phyloP scores from a whole-genome alignment of 2,888 invertebrate species.

The Phyto melanocephala region DNA sequence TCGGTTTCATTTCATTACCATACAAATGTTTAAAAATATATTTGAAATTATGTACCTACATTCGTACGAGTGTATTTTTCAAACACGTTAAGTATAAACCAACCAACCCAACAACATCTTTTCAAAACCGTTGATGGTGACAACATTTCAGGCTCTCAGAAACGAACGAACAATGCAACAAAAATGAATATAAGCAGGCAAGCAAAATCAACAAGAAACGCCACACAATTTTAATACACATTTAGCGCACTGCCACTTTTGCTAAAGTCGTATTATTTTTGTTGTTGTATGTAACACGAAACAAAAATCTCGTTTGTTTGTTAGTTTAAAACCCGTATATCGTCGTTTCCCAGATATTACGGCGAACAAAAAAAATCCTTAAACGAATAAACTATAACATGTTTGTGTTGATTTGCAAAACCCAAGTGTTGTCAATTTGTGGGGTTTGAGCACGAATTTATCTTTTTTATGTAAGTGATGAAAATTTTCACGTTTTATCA shows the following conservation, averaged over 20 bases:
- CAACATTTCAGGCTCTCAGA: constrained; percentile 68
- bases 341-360: constrained; percentile 20
- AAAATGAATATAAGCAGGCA: constrained; percentile 38
- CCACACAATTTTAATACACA: constrained; percentile 10
- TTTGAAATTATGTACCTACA: not conserved
- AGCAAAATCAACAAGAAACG: constrained; percentile 41
- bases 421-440: constrained; percentile 11
- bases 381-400: constrained; percentile 35
- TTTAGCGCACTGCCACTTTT: constrained; percentile 18
- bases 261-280: not conserved
- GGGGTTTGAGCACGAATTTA: not conserved
- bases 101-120: constrained; percentile 49
- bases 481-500: too few species aligned
- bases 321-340: not conserved
- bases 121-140: constrained; percentile 63
- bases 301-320: constrained; percentile 12
- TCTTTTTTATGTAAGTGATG: not conserved
- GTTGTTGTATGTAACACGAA: not conserved
- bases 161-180: constrained; percentile 35
- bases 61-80: constrained; percentile 67
- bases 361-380: not conserved
- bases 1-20: constrained; percentile 74
- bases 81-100: constrained; percentile 73
- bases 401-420: constrained; percentile 14
- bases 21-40: constrained; percentile 35